Conservation (phyloP, 2,113 vertebrate genomes). For the Pangasianodon gigas region DNA sequence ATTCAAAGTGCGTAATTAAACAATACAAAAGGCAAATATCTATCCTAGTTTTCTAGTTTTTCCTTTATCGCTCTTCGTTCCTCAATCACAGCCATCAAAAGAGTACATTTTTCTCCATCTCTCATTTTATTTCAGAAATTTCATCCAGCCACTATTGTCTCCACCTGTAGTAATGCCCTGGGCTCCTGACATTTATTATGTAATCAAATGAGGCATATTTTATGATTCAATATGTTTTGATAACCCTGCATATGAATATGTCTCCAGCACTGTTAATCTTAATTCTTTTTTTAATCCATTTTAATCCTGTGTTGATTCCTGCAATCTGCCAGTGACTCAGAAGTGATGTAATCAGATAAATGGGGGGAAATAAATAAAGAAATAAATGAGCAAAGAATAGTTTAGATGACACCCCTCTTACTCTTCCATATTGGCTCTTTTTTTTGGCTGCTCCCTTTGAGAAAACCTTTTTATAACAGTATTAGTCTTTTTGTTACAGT, state of each 20-base stretch:
- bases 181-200: slow-evolving; percentile 16
- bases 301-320: not conserved
- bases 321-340: slow-evolving; percentile 8
- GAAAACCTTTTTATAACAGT: not conserved
- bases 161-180: not conserved
- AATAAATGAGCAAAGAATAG: not conserved
- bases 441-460: not conserved
- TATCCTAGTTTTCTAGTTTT: not conserved
- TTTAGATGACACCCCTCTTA: not conserved
- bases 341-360: slow-evolving; percentile 9
- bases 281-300: slow-evolving; percentile 9
- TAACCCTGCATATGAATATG: slow-evolving; percentile 33
- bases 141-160: not conserved
- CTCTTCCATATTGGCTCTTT: not conserved
- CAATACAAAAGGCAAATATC: slow-evolving; percentile 19
- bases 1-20: slow-evolving; percentile 18
- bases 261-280: slow-evolving; percentile 15
- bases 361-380: not conserved
- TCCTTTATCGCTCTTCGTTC: not conserved
- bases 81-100: not conserved
- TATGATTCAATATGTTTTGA: slow-evolving; percentile 33
- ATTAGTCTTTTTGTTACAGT: not conserved
- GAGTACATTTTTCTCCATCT: not conserved
- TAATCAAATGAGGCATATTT: slow-evolving; percentile 35
- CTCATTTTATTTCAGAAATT: not conserved